Conservation (phyloP, 2,113 vertebrate species). For the Gorsachius goisagi region DNA sequence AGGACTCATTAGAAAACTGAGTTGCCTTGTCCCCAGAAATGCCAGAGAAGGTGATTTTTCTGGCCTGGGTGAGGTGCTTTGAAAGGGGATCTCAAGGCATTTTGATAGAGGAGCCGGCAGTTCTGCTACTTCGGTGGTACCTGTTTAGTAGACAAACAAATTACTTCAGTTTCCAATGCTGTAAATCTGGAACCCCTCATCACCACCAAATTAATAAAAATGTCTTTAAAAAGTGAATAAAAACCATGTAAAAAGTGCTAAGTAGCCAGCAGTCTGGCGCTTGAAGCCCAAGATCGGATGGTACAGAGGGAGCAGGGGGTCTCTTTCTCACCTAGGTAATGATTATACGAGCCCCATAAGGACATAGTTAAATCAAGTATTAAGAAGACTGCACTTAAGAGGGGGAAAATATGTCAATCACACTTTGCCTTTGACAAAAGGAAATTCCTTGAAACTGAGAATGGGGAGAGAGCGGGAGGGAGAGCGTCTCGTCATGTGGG, state of each 20-base stretch:
- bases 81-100: not conserved
- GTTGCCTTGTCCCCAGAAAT: not conserved
- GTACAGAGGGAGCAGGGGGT: slow-evolving; percentile 35
- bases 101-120: rapidly evolving
- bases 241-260: not conserved
- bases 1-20: not conserved
- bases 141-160: slow-evolving; percentile 16
- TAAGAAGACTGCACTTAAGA: slow-evolving; percentile 76
- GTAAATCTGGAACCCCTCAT: not conserved
- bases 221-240: not conserved
- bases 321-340: slow-evolving; percentile 75
- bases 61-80: not conserved
- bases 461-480: slow-evolving; percentile 75
- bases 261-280: not conserved
- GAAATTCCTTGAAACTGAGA: slow-evolving; percentile 85
- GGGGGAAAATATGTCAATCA: slow-evolving; percentile 82
- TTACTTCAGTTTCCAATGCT: not conserved
- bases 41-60: not conserved
- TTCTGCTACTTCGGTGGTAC: not conserved
- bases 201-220: slow-evolving; percentile 28
- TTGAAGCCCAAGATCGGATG: not conserved
- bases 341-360: slow-evolving; percentile 71
- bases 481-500: slow-evolving; percentile 82
- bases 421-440: slow-evolving; percentile 82
- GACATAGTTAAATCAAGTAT: slow-evolving; percentile 80